Base-by-base conservation (phyloP, 1,140 invertebrate genomes). In the Cylas formicarius region DNA sequence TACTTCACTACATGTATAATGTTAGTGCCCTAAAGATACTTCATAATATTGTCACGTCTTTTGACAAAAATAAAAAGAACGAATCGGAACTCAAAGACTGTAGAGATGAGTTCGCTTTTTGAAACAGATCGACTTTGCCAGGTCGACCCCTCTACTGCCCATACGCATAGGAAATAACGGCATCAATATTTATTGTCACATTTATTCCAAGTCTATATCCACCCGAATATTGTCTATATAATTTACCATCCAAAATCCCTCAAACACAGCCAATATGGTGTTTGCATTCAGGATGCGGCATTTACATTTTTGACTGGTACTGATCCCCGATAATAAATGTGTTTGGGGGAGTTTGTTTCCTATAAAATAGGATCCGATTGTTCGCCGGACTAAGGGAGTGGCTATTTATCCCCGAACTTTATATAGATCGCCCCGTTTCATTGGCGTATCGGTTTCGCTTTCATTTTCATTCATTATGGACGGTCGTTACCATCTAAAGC, bases 321-420 rank as follows among this genome's bases (percentile, higher is more conserved):
- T 43, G 47, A 44, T 50, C 48, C 48, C 41, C n/a, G n/a, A 24
- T 44, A 38, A 50, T 50, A 50, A 50, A 50, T 50, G 41, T 33
- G 37, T n/a, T 43, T 50, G 41, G 48, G 48, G 48, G 48, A 50
- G 41, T 50, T 39, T 50, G 29, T 50, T 51, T 46, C 44, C 44
- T 35, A 46, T 45, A 48, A 44, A 51, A 35, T 43, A 43, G 37
- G 41, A 16, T 18, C 35, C 40, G 44, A 54, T 54, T 51, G 23
- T 44, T 29, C 40, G 47, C 35, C 43, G 53, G 53, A 54, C 48
- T 41, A 26, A 22, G 53, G 50, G 53, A 45, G 53, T 56, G 56
- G 53, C 53, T 32, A 56, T 37, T 24, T 2, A 19, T 29, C 26
- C 39, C 22, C 18, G n/a, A n/a, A n/a, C n/a, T n/a, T n/a, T n/a